Conservation (phyloP, 2,113 vertebrate species). For the Ageneiosus marmoratus region DNA sequence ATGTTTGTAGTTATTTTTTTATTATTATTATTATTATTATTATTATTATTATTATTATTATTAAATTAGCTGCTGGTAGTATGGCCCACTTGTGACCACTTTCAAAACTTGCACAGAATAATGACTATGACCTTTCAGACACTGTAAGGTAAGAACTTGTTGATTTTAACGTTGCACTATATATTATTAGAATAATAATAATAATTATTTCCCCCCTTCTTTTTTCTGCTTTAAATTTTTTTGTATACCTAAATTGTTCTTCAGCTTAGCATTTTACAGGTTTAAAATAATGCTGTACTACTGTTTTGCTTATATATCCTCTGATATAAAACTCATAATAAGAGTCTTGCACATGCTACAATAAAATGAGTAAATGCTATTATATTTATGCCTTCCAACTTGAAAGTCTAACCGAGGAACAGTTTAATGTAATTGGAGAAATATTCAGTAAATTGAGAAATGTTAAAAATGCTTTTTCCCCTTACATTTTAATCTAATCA, state of each 20-base stretch:
- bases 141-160: neutral
- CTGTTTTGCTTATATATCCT: neutral
- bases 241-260: neutral
- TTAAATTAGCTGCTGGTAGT: neutral
- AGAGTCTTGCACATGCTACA: neutral
- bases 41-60: too few species aligned
- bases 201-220: too few species aligned
- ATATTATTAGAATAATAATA: neutral
- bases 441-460: neutral
- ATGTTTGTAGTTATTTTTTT: too few species aligned
- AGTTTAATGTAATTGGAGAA: too few species aligned
- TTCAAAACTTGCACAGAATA: neutral
- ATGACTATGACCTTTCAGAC: neutral
- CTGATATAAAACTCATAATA: neutral
- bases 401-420: neutral
- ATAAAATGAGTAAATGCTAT: neutral
- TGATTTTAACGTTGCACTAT: neutral
- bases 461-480: neutral
- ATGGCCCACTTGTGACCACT: neutral
- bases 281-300: neutral
- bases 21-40: too few species aligned
- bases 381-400: neutral
- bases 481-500: neutral
- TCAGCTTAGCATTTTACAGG: neutral
- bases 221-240: neutral